Conservation (phyloP, 2,797 vertebrate genomes). For the Gambusia yucatana region DNA sequence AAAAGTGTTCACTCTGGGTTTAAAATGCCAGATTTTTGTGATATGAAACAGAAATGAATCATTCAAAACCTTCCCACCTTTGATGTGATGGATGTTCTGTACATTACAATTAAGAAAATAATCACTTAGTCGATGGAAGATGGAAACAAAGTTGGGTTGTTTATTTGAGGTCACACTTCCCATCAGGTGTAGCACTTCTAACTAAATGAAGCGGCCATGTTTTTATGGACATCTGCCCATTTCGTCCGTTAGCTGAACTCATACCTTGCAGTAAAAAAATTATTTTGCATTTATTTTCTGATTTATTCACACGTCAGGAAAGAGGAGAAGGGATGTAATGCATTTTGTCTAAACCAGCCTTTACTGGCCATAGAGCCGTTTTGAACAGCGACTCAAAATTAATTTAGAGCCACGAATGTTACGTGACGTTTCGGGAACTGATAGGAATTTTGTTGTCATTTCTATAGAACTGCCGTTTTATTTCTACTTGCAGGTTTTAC, state of each 20-base stretch:
- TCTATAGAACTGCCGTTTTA: no score
- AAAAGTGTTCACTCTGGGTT: not conserved
- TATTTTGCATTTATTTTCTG: not conserved
- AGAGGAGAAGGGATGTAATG: no score
- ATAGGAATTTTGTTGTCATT: no score
- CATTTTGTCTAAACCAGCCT: no score
- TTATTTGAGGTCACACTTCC: not conserved
- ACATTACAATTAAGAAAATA: not conserved
- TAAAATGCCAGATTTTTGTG: not conserved
- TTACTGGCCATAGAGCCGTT: no score
- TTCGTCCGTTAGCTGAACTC: not conserved
- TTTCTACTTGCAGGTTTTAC: no score
- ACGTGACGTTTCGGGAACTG: no score
- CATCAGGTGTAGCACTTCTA: not conserved
- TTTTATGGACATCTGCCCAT: not conserved
- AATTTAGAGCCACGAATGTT: no score
- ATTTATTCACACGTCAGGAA: not conserved
- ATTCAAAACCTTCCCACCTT: constrained; percentile 1
- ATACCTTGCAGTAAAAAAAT: not conserved
- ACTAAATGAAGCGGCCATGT: not conserved
- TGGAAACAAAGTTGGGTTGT: not conserved
- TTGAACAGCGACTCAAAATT: no score
- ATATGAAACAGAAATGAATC: not conserved
- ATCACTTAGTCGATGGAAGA: not conserved
- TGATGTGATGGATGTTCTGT: not conserved